Evolutionary conservation across 2,888 invertebrate species (phyloP), one percentile per base, ranked within the genome.

Genomic region (Melipona beecheii): DNA sequence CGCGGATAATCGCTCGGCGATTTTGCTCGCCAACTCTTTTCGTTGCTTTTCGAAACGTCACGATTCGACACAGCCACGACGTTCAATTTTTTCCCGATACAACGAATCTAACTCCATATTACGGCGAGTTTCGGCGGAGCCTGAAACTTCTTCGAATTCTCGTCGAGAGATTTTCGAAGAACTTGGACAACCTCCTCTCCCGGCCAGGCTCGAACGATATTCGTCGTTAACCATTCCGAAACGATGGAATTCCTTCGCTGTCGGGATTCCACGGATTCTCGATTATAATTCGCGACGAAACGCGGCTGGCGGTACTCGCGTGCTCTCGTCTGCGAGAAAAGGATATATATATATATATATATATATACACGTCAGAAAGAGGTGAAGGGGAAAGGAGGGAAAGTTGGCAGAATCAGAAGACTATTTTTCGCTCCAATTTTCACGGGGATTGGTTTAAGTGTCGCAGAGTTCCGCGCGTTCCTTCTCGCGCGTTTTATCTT

Each of bases 401-500:
- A n/a, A 58, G 75, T 76, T 70, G 72, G 31, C 2, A 70, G 70
- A 84, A 84, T 84, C 84, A 21, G 71, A 49, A 27, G 66, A 73
- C 70, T 52, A 71, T 84, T 85, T 79, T 77, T 85, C 84, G 84
- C 84, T 80, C 75, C 79, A 85, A 76, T 85, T 85, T 85, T 19
- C 73, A 65, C 60, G 75, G 75, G 50, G 62, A 70, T 65, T 65
- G 65, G 43, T 84, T 76, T 76, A 79, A 85, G 84, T 76, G 74
- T 71, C 84, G 76, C 43, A 56, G 70, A 71, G 71, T 75, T 68
- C 52, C 84, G 60, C 80, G 70, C 62, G 73, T 70, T 70, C 70
- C 65, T 60, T 73, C 60, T 64, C 71, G 66, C 54, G 69, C 54
- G 68, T 71, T 78, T 86, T 89, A 89, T 89, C 89, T 89, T 83